Evolutionary conservation across 1,140 invertebrate species (phyloP).

Genomic region (Zaprionus taronus): DNA sequence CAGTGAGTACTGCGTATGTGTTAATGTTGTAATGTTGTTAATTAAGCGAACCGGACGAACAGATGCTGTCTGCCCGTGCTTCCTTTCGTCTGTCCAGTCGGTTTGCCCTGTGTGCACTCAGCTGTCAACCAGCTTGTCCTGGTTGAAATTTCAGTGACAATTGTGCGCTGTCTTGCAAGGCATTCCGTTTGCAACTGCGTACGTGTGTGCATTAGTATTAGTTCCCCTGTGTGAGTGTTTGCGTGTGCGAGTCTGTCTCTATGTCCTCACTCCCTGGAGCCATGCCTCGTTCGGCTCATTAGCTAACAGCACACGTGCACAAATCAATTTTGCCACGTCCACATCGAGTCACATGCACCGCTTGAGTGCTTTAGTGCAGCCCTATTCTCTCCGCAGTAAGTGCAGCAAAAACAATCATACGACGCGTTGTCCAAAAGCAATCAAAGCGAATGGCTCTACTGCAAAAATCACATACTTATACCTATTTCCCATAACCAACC

Average conservation of each 20-base stretch:
- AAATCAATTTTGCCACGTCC: constrained; percentile 71
- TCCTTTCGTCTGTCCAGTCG: constrained; percentile 30
- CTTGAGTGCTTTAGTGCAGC: constrained; percentile 34
- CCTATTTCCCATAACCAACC: background rate
- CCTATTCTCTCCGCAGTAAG: constrained; percentile 25
- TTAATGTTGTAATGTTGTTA: constrained; percentile 69
- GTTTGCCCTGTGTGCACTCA: constrained; percentile 22
- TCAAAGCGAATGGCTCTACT: constrained; percentile 62
- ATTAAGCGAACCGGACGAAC: constrained; percentile 61
- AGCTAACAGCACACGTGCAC: constrained; percentile 74
- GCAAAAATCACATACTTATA: constrained; percentile 45
- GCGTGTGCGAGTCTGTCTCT: constrained; percentile 14
- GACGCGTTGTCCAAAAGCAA: constrained; percentile 73
- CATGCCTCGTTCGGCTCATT: constrained; percentile 54
- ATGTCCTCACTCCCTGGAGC: constrained; percentile 12
- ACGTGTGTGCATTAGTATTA: constrained; percentile 5
- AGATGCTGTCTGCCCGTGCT: constrained; percentile 13
- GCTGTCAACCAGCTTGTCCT: constrained; percentile 20
- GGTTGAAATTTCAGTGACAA: constrained; percentile 45
- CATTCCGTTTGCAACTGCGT: constrained; percentile 23
- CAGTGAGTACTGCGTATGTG: constrained; percentile 31
- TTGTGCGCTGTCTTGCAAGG: constrained; percentile 35
- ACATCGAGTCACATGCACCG: constrained; percentile 26
- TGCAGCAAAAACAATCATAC: constrained; percentile 70
- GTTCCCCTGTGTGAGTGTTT: constrained; percentile 1